Conservation (phyloP, 2,888 invertebrate species). For the Melanchra persicariae region DNA sequence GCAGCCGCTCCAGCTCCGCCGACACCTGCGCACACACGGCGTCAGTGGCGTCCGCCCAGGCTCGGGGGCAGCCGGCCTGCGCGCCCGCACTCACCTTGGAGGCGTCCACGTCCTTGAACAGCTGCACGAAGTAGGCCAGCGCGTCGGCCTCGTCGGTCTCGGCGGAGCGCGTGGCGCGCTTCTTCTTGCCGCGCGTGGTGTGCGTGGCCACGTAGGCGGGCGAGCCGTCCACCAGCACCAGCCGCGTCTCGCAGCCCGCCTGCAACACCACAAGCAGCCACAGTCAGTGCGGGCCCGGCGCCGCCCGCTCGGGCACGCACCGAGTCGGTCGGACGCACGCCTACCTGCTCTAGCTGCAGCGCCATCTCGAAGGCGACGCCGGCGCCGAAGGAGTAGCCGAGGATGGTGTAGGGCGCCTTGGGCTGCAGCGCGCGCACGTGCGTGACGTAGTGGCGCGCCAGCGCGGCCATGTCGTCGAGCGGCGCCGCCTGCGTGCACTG, state of each 20-base stretch:
- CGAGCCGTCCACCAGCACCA: constrained; percentile 97
- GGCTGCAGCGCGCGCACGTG: constrained; percentile 95
- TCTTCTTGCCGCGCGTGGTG: constrained; percentile 92
- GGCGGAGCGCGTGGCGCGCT: constrained; percentile 89
- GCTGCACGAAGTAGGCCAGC: constrained; percentile 95
- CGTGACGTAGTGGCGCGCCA: constrained; percentile 94
- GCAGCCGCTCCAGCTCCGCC: constrained; percentile 91
- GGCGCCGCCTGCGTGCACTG: constrained; percentile 96
- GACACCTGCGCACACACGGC: constrained; percentile 81
- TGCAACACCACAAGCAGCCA: too few species aligned
- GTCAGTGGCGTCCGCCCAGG: too few species aligned
- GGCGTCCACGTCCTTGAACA: constrained; percentile 94
- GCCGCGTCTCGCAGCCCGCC: constrained; percentile 89
- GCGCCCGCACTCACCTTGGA: constrained; percentile 78
- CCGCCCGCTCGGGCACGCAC: constrained; percentile 77
- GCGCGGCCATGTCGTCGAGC: constrained; percentile 92
- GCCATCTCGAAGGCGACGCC: constrained; percentile 99
- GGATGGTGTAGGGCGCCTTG: constrained; percentile 95
- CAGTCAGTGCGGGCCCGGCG: constrained; percentile 90
- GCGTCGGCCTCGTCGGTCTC: constrained; percentile 93
- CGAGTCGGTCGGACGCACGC: neutral
- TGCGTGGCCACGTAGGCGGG: constrained; percentile 95
- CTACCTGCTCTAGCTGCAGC: constrained; percentile 93
- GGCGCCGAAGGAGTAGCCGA: constrained; percentile 99
- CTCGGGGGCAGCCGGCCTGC: neutral